Evolutionary conservation across 2,888 invertebrate genomes (phyloP).

Genomic region (Bombylius discolor): DNA sequence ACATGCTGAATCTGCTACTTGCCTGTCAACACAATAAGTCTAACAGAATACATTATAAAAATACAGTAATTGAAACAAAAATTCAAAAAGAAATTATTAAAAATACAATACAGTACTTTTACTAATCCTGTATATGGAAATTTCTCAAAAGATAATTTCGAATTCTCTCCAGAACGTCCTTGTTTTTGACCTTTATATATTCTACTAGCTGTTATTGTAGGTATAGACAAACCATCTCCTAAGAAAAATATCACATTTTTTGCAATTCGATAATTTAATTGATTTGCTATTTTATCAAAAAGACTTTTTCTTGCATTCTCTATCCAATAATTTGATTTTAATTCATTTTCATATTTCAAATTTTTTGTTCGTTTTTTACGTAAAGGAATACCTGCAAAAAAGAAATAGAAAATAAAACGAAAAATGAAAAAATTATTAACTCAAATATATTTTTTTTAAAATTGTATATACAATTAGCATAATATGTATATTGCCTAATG

Average conservation of each 20-base stretch:
- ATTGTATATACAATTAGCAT: too few species aligned
- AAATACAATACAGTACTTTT: slow-evolving; percentile 36
- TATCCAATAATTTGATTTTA: background rate
- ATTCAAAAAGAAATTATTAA: background rate
- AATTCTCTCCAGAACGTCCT: slow-evolving; percentile 45
- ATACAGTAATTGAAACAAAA: background rate
- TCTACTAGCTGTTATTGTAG: slow-evolving; percentile 53
- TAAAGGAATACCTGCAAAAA: background rate
- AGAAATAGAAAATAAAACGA: background rate
- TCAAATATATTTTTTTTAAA: too few species aligned
- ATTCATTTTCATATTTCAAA: background rate
- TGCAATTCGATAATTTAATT: slow-evolving; percentile 13
- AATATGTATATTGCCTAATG: too few species aligned
- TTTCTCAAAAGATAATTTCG: slow-evolving; percentile 45
- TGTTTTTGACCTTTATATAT: slow-evolving; percentile 48
- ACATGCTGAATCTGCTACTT: slow-evolving; percentile 64
- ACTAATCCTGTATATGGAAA: slow-evolving; percentile 51
- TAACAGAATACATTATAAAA: slow-evolving; percentile 18
- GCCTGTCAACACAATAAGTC: slow-evolving; percentile 50
- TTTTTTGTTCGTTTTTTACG: background rate
- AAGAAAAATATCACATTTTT: slow-evolving; percentile 28
- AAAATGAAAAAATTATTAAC: too few species aligned
- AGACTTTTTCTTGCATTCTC: background rate
- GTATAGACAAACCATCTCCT: slow-evolving; percentile 58
- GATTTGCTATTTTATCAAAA: background rate